These are phyloP conservation scores for Vanessa atalanta DNA, from an alignment of 1,140 invertebrate genomes.

Conservation along the genomic window DNA sequence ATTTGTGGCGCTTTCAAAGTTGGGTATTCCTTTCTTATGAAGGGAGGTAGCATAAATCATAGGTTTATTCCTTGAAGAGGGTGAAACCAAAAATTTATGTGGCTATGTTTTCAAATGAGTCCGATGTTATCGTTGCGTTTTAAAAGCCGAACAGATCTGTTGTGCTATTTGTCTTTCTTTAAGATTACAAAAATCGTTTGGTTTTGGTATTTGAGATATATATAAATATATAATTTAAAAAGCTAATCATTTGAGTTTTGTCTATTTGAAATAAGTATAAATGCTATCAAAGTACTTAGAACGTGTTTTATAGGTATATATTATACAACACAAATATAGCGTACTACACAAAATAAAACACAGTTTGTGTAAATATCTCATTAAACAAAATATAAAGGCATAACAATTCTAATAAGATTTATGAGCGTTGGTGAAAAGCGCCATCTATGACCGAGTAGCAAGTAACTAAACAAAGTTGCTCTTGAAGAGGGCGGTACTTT, in stretches of 20 bases:
- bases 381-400: no score
- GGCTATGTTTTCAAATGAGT: slow-evolving; percentile 6
- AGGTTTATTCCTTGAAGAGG: slow-evolving; percentile 35
- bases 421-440: slow-evolving; percentile 36
- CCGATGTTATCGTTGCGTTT: neutral
- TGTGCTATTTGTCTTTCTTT: no score
- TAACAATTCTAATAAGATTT: slow-evolving; percentile 15
- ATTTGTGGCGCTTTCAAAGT: slow-evolving; percentile 41
- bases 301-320: no score
- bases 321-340: no score
- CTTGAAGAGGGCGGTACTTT: slow-evolving; percentile 51
- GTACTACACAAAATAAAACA: no score
- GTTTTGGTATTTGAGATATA: neutral
- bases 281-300: no score
- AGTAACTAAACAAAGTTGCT: slow-evolving; percentile 8
- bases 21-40: slow-evolving; percentile 34
- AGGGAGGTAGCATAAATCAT: slow-evolving; percentile 32
- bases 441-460: slow-evolving; percentile 66
- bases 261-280: neutral
- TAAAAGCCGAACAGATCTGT: neutral
- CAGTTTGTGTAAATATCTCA: no score
- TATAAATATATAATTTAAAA: neutral
- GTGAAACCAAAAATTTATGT: slow-evolving; percentile 21
- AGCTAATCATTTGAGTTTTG: neutral
- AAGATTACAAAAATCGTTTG: no score